These are phyloP conservation scores for Xylophagus ater DNA, from an alignment of 2,888 invertebrate genomes.

Conservation along the genomic window DNA sequence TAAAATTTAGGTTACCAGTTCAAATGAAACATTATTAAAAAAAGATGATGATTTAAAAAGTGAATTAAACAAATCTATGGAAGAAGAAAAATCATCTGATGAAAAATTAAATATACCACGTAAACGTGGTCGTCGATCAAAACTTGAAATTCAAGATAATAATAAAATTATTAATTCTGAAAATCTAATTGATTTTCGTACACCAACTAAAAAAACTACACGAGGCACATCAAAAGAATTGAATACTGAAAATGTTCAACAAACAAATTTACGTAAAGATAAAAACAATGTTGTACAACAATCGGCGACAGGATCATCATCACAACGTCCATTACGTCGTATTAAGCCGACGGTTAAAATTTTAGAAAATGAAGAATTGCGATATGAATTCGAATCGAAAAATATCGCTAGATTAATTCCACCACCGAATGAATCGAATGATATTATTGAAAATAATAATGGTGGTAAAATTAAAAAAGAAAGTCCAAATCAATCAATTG, in stretches of 20 bases:
- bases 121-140: slow-evolving; percentile 36
- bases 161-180: no score
- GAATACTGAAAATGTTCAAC: slow-evolving; percentile 59
- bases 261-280: slow-evolving; percentile 44
- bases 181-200: no score
- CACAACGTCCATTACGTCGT: slow-evolving; percentile 44
- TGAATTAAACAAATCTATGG: neutral
- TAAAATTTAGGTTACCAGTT: no score
- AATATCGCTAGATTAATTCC: slow-evolving; percentile 47
- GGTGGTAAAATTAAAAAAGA: neutral
- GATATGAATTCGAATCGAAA: slow-evolving; percentile 47
- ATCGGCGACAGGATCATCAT: slow-evolving; percentile 18
- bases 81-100: neutral
- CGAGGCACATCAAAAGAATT: slow-evolving; percentile 63
- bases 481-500: no score
- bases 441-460: neutral
- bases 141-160: slow-evolving; percentile 18
- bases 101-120: slow-evolving; percentile 29
- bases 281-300: slow-evolving; percentile 25
- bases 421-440: no score
- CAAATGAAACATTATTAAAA: neutral
- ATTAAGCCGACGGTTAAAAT: slow-evolving; percentile 58
- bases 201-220: slow-evolving; percentile 41
- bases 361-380: slow-evolving; percentile 51
- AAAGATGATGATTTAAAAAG: slow-evolving; percentile 8